Conservation (phyloP, 2,797 vertebrate species). For the Molothrus aeneus region DNA sequence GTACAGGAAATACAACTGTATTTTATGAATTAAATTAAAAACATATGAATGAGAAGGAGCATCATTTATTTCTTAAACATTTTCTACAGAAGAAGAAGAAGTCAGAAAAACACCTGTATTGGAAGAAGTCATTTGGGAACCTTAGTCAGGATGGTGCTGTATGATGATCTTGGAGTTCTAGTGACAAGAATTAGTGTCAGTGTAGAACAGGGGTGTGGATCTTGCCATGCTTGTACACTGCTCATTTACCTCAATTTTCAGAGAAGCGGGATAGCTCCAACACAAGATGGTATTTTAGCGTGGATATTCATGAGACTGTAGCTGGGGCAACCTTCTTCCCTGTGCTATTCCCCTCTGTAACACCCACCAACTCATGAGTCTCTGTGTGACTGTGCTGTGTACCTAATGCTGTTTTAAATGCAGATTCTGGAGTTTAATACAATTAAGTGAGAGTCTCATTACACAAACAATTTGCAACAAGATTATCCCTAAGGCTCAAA, state of each 20-base stretch:
- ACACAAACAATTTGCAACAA: background rate
- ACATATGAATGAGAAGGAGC: background rate
- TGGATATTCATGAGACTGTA: background rate
- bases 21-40: background rate
- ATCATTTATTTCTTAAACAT: background rate
- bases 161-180: background rate
- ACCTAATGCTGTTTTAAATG: background rate
- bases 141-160: background rate
- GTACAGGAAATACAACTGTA: accelerated
- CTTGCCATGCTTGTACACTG: background rate
- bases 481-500: background rate
- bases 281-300: background rate
- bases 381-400: accelerated
- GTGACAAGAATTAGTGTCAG: background rate
- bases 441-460: background rate
- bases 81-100: background rate
- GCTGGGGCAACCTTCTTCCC: background rate
- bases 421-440: background rate
- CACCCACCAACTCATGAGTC: background rate
- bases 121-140: background rate
- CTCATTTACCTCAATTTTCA: background rate
- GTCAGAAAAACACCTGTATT: background rate
- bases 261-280: background rate
- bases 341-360: background rate
- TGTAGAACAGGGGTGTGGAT: background rate